Evolutionary conservation across 2,113 vertebrate genomes (phyloP).

Genomic region (Antechinus stuartii): DNA sequence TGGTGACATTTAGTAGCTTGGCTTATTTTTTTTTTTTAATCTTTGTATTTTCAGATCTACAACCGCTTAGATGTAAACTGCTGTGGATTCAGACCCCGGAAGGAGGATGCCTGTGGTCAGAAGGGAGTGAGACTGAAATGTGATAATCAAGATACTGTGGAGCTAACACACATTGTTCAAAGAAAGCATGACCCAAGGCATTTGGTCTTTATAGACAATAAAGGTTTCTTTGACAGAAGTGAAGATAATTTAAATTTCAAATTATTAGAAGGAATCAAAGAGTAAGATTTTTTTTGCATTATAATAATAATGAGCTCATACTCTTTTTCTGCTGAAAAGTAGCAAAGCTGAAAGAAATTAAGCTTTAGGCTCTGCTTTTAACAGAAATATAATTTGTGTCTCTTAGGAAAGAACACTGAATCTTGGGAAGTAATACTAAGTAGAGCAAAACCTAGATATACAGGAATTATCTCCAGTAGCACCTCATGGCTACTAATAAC

Average conservation of each 20-base stretch:
- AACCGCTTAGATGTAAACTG: slow-evolving; percentile 94
- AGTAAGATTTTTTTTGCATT: slow-evolving; percentile 88
- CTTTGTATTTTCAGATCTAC: slow-evolving; percentile 89
- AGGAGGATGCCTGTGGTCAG: slow-evolving; percentile 89
- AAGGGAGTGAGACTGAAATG: slow-evolving; percentile 86
- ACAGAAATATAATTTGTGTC: slow-evolving; percentile 6
- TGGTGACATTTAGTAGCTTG: slow-evolving; percentile 52
- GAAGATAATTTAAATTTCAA: slow-evolving; percentile 97
- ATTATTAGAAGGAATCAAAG: slow-evolving; percentile 94
- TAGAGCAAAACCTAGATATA: background rate
- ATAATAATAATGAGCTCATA: background rate
- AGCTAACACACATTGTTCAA: slow-evolving; percentile 90
- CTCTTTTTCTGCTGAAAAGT: background rate
- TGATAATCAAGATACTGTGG: slow-evolving; percentile 81
- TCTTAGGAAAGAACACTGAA: background rate
- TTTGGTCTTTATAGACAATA: slow-evolving; percentile 92
- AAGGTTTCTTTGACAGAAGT: slow-evolving; percentile 94
- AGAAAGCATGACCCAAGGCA: slow-evolving; percentile 87
- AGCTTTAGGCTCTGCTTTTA: background rate
- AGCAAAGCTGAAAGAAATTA: background rate
- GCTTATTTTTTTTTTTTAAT: slow-evolving; percentile 67
- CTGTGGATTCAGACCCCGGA: slow-evolving; percentile 95
- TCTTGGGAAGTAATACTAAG: background rate
- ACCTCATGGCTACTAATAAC: no score
- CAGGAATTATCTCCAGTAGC: background rate